A percentile compares a stretch with the other conserved stretches of the same genome.
Evolutionary conservation across 1,140 invertebrate genomes (phyloP).

Genomic region (Sipha flava): DNA sequence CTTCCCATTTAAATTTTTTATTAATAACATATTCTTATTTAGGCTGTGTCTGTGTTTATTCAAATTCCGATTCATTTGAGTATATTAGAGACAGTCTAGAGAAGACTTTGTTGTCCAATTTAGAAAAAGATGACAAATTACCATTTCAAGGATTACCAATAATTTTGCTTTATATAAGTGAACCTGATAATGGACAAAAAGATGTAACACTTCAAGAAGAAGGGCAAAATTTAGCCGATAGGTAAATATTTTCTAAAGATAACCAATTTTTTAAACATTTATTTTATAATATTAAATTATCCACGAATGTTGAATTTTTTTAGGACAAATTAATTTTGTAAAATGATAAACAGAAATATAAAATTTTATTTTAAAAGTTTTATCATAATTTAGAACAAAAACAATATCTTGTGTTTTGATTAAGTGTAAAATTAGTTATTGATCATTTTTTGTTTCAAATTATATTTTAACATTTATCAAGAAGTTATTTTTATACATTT

Average conservation of each 20-base stretch:
- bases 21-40: slow-evolving; percentile 45
- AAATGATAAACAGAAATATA: too few species aligned
- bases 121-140: slow-evolving; percentile 80
- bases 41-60: slow-evolving; percentile 78
- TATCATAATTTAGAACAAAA: too few species aligned
- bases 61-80: slow-evolving; percentile 82
- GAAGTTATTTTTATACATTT: too few species aligned
- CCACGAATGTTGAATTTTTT: too few species aligned
- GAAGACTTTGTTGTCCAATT: slow-evolving; percentile 80
- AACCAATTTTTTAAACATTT: neutral
- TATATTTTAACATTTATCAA: too few species aligned
- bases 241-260: slow-evolving; percentile 49
- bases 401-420: too few species aligned
- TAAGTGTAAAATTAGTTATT: too few species aligned
- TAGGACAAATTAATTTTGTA: too few species aligned
- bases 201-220: slow-evolving; percentile 68
- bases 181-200: slow-evolving; percentile 56
- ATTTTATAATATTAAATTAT: too few species aligned
- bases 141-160: slow-evolving; percentile 81
- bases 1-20: slow-evolving; percentile 38
- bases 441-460: too few species aligned
- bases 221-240: slow-evolving; percentile 80
- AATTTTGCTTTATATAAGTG: slow-evolving; percentile 81
- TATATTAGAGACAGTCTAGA: slow-evolving; percentile 85
- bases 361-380: too few species aligned